Conservation (phyloP, 2,888 invertebrate species). For the Schizotus pectinicornis region DNA sequence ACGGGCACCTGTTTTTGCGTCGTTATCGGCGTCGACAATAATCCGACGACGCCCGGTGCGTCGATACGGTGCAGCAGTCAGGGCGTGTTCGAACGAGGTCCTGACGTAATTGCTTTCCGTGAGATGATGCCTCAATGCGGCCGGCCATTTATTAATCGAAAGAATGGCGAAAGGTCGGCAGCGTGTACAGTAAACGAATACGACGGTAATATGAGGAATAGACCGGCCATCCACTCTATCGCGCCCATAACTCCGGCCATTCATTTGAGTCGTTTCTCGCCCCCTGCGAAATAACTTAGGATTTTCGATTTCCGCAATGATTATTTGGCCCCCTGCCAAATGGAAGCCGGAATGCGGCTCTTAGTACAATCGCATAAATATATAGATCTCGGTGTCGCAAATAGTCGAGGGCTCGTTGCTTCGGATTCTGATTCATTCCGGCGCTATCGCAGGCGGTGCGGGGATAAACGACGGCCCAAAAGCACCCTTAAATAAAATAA, state of each 20-base stretch:
- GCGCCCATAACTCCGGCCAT: conserved; percentile 45
- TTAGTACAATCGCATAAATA: conserved; percentile 39
- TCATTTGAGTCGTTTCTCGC: conserved; percentile 47
- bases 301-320: conserved; percentile 54
- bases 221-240: conserved; percentile 39
- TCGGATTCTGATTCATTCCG: conserved; percentile 8
- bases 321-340: conserved; percentile 52
- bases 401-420: conserved; percentile 10
- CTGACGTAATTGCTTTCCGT: conserved; percentile 22
- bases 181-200: conserved; percentile 32
- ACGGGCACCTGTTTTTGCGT: conserved; percentile 24
- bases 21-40: conserved; percentile 20
- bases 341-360: conserved; percentile 37
- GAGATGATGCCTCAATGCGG: conserved; percentile 9
- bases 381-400: conserved; percentile 28
- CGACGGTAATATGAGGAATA: conserved; percentile 41
- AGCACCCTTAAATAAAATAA: conserved; percentile 22
- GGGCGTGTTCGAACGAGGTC: conserved; percentile 10
- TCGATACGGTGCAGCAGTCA: too few relatives aligned
- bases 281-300: conserved; percentile 50
- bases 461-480: conserved; percentile 11
- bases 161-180: conserved; percentile 32
- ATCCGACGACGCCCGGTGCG: conserved; percentile 7
- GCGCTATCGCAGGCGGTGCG: conserved; percentile 4
- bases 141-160: conserved; percentile 40